Percentiles rank a stretch among this genome's conserved stretches.
phyloP scores from a whole-genome alignment of 2,113 vertebrate species.

The Perognathus longimembris region DNA sequence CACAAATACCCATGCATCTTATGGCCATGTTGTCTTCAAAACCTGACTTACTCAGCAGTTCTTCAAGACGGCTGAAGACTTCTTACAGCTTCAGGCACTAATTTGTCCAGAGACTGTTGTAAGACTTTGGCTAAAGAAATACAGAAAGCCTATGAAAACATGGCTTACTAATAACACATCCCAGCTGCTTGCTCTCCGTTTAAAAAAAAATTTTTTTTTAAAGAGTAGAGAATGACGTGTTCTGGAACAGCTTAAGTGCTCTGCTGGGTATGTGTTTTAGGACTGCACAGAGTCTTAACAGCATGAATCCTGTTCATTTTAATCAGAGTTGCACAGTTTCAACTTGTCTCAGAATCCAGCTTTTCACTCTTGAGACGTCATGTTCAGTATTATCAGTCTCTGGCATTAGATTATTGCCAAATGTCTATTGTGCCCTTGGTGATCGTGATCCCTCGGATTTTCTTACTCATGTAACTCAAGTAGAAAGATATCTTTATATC shows the following conservation, averaged over 20 bases:
- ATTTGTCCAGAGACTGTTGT: constrained; percentile 85
- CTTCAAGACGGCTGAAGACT: constrained; percentile 77
- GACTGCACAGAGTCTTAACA: constrained; percentile 32
- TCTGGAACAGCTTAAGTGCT: constrained; percentile 80
- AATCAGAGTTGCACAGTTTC: constrained; percentile 33
- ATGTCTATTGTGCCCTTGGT: constrained; percentile 23
- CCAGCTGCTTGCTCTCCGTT: constrained; percentile 84
- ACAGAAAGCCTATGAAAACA: constrained; percentile 85
- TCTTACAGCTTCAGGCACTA: constrained; percentile 86
- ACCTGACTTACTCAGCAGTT: constrained; percentile 85
- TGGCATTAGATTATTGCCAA: constrained; percentile 43
- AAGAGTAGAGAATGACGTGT: constrained; percentile 71
- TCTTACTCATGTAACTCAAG: constrained; percentile 59
- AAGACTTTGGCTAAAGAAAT: constrained; percentile 85
- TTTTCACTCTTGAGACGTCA: neutral
- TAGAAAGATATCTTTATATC: constrained; percentile 32
- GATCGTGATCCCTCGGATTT: constrained; percentile 42
- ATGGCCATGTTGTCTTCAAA: accelerated
- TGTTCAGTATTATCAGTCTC: constrained; percentile 3
- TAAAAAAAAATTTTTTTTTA: neutral
- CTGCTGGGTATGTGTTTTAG: constrained; percentile 57
- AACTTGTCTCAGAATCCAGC: neutral
- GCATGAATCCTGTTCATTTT: constrained; percentile 72
- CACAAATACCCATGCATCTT: neutral
- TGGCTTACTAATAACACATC: constrained; percentile 83